Percentiles rank a stretch among this genome's conserved stretches.
Conservation (phyloP, 1,140 invertebrate species). For the Chironomus striatipennis region DNA sequence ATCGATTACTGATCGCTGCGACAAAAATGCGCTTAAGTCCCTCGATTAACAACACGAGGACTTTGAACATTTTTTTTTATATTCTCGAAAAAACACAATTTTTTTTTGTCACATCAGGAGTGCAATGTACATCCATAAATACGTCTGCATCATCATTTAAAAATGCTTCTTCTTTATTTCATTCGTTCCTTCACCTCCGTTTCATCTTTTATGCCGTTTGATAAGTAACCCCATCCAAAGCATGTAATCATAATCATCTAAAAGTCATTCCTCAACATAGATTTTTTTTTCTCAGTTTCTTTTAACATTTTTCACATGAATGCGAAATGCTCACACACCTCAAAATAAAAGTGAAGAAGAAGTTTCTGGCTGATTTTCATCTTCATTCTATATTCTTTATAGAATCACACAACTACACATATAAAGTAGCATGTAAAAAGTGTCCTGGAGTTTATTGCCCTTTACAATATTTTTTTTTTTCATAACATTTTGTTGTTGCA, state of each 20-base stretch:
- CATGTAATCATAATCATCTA: no score
- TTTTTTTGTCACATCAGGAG: no score
- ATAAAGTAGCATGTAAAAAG: not conserved
- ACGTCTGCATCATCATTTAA: not conserved
- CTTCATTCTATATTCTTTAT: not conserved
- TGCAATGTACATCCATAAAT: not conserved
- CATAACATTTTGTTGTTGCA: no score
- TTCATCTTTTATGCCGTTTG: not conserved
- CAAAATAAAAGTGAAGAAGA: no score
- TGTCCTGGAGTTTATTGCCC: slow-evolving; percentile 1
- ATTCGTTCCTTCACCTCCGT: not conserved
- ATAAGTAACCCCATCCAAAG: not conserved
- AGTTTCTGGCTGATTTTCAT: not conserved
- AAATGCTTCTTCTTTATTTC: not conserved
- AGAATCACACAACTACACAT: not conserved
- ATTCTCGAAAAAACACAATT: no score
- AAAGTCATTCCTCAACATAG: no score
- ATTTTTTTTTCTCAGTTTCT: not conserved
- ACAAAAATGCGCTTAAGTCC: no score
- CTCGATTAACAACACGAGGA: no score
- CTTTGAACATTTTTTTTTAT: no score
- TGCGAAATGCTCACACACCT: not conserved
- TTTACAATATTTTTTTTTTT: not conserved
- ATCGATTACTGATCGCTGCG: no score
- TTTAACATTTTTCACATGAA: not conserved